phyloP scores from a whole-genome alignment of 2,797 vertebrate species.

The Smutsia temminckii region DNA sequence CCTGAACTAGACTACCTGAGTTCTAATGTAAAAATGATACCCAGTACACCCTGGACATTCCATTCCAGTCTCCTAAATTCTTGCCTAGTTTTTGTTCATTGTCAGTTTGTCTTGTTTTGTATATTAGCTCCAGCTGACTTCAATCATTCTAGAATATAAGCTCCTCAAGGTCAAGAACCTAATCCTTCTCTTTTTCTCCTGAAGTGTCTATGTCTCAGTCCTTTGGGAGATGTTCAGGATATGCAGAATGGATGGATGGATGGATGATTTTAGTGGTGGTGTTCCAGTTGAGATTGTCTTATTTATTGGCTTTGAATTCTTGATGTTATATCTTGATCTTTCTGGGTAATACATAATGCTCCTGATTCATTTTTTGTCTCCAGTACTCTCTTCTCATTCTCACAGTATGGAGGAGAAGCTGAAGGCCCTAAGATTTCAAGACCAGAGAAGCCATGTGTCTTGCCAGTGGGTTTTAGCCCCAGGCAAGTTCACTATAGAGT shows the following conservation, averaged over 20 bases:
- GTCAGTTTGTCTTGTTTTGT: neutral
- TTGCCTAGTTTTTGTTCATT: neutral
- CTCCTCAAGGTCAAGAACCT: slow-evolving; percentile 14
- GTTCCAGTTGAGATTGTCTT: slow-evolving; percentile 26
- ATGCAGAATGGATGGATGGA: neutral
- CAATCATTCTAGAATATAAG: slow-evolving; percentile 27
- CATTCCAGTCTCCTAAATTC: neutral
- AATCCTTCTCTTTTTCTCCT: slow-evolving; percentile 57
- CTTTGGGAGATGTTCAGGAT: slow-evolving; percentile 43
- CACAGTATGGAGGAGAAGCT: slow-evolving; percentile 35
- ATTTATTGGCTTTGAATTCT: slow-evolving; percentile 58
- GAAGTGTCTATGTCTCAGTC: neutral
- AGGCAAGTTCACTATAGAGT: no score
- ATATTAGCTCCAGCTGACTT: slow-evolving; percentile 41
- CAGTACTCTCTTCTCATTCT: slow-evolving; percentile 27
- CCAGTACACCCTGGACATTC: neutral
- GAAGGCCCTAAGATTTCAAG: slow-evolving; percentile 7
- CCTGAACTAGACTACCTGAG: neutral
- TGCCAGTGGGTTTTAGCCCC: no score
- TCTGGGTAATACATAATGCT: slow-evolving; percentile 14
- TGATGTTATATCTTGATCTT: slow-evolving; percentile 1
- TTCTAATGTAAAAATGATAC: neutral
- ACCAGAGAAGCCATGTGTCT: neutral
- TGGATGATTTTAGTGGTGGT: slow-evolving; percentile 31
- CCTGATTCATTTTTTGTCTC: slow-evolving; percentile 37